Evolutionary conservation across 35 echinoderm and acorn worm species (phyloP).

Genomic region (Strongylocentrotus purpuratus): DNA sequence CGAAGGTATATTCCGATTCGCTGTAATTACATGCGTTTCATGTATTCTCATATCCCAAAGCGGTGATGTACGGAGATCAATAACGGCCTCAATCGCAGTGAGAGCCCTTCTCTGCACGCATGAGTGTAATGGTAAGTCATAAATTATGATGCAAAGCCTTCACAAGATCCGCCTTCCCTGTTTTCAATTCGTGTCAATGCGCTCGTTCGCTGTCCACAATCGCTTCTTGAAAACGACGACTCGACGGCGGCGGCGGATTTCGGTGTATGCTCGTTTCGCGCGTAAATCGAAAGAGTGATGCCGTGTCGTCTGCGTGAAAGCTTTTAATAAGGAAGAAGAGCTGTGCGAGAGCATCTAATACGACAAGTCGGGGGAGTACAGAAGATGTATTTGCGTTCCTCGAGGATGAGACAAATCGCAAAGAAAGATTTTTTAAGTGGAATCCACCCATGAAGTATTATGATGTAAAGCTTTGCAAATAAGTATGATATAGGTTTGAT

Average conservation of each 20-base stretch:
- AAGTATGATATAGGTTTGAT: too few relatives aligned
- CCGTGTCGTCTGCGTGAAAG: background rate
- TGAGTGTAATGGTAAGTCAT: background rate
- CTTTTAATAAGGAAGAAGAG: background rate
- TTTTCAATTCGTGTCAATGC: background rate
- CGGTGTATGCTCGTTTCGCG: background rate
- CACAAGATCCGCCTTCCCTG: background rate
- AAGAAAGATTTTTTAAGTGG: background rate
- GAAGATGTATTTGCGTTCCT: background rate
- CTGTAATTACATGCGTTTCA: background rate
- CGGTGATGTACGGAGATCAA: background rate
- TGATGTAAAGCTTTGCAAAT: too few relatives aligned
- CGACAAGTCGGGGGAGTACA: background rate
- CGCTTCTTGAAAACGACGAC: background rate
- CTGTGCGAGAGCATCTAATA: background rate
- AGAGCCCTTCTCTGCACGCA: background rate
- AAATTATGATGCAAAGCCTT: background rate
- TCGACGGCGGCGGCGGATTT: background rate
- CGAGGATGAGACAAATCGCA: background rate
- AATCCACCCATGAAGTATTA: too few relatives aligned
- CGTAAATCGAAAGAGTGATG: conserved; percentile 9
- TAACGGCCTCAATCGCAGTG: background rate
- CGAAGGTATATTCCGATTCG: background rate
- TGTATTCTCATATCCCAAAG: background rate
- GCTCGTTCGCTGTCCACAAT: background rate